Evolutionary conservation across 2,113 vertebrate genomes (phyloP).

Genomic region (Thalassarche chlororhynchos): DNA sequence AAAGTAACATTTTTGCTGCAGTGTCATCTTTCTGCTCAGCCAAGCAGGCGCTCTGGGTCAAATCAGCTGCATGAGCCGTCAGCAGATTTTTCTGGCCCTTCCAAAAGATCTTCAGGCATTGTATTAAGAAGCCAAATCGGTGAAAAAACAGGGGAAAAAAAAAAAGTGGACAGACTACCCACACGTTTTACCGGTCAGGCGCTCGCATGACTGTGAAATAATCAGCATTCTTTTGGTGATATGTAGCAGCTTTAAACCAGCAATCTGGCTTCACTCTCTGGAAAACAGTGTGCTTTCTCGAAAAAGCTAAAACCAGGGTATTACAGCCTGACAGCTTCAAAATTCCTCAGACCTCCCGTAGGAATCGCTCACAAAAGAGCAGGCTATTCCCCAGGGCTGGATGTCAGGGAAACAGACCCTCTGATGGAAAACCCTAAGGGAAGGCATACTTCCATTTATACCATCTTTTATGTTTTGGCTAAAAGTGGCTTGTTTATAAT

Average conservation of each 20-base stretch:
- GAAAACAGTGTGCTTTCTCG: constrained; percentile 41
- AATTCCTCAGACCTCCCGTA: constrained; percentile 52
- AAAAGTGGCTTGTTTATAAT: constrained; percentile 36
- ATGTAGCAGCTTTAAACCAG: constrained; percentile 61
- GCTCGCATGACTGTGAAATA: constrained; percentile 64
- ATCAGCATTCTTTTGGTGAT: constrained; percentile 66
- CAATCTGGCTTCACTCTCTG: constrained; percentile 41
- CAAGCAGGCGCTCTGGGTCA: constrained; percentile 70
- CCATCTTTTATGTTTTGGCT: constrained; percentile 41
- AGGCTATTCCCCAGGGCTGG: constrained; percentile 9
- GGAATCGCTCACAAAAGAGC: constrained; percentile 35
- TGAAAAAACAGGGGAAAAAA: not conserved
- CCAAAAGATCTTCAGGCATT: constrained; percentile 52
- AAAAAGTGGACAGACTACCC: not conserved
- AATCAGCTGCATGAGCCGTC: constrained; percentile 74
- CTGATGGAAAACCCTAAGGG: constrained; percentile 14
- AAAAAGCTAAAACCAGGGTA: constrained; percentile 51
- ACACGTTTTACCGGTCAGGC: constrained; percentile 62
- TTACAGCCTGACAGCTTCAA: constrained; percentile 61
- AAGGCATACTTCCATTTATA: constrained; percentile 36
- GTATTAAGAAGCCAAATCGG: constrained; percentile 25
- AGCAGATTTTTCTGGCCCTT: constrained; percentile 72
- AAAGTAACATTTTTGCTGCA: constrained; percentile 71
- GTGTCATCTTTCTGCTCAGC: constrained; percentile 73
- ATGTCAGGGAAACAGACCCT: constrained; percentile 24